Percentiles rank a stretch among this genome's conserved stretches.
Conservation (phyloP, 1,140 invertebrate species). For the Scaptomyza hsui region DNA sequence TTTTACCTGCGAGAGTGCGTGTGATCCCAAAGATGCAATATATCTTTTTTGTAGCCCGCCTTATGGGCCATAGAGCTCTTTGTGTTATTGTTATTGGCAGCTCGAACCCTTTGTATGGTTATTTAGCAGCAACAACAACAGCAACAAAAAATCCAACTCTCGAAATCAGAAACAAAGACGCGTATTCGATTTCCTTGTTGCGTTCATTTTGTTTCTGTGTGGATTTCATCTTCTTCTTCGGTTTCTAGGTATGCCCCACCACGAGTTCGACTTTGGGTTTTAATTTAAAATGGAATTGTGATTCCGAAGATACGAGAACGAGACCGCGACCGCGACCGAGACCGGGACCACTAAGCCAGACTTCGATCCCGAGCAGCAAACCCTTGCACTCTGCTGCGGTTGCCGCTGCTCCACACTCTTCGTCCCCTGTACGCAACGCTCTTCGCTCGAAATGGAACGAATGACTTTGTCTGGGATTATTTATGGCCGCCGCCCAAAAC, state of each 20-base stretch:
- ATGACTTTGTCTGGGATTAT: conserved; percentile 82
- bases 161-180: conserved; percentile 6
- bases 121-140: conserved; percentile 24
- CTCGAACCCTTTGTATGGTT: conserved; percentile 56
- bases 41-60: conserved; percentile 82
- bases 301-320: conserved; percentile 74
- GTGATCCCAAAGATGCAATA: conserved; percentile 80
- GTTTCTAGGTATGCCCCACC: conserved; percentile 53
- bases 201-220: conserved; percentile 45
- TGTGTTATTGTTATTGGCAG: conserved; percentile 66
- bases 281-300: conserved; percentile 81
- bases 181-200: conserved; percentile 60
- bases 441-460: conserved; percentile 81
- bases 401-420: conserved; percentile 8
- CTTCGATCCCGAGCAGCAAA: conserved; percentile 4
- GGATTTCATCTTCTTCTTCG: conserved; percentile 10
- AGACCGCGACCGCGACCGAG: no score
- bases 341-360: conserved; percentile 55
- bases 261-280: conserved; percentile 56
- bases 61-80: conserved; percentile 76
- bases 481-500: conserved; percentile 66
- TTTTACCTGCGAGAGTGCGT: conserved; percentile 64
- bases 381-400: not conserved
- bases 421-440: conserved; percentile 31
- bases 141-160: conserved; percentile 14